Percentiles rank a stretch among this genome's conserved stretches.
phyloP scores from a whole-genome alignment of 2,888 invertebrate species.

The Campaea margaritaria region DNA sequence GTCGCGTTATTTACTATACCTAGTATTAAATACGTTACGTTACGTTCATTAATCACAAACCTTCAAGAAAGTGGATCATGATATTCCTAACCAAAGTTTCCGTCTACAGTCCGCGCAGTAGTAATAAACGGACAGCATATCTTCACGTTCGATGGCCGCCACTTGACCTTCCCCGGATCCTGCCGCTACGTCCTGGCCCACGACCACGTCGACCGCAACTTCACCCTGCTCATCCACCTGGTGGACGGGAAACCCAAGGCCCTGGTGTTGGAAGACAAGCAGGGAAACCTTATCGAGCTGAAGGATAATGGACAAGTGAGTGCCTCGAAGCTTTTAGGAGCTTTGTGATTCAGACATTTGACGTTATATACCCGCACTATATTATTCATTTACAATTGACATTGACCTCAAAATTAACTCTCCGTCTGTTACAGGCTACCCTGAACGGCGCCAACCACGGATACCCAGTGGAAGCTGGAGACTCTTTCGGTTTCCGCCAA shows the following conservation, averaged over 20 bases:
- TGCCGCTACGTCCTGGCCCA: conserved; percentile 94
- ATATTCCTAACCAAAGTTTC: too few relatives aligned
- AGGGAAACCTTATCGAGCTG: conserved; percentile 87
- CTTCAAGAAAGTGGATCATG: too few relatives aligned
- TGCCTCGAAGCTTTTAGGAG: background rate
- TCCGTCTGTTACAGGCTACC: conserved; percentile 71
- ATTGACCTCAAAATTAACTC: background rate
- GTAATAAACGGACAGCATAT: conserved; percentile 93
- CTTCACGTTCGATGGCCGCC: conserved; percentile 95
- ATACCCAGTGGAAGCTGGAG: conserved; percentile 87
- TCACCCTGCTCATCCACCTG: conserved; percentile 91
- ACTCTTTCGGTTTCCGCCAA: conserved; percentile 87
- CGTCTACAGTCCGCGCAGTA: conserved; percentile 86
- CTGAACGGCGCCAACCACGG: conserved; percentile 89
- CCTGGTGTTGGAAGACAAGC: conserved; percentile 89
- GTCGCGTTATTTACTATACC: too few relatives aligned
- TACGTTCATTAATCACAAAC: too few relatives aligned
- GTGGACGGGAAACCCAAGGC: conserved; percentile 88
- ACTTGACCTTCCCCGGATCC: conserved; percentile 91
- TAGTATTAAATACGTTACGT: too few relatives aligned
- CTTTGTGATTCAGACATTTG: too few relatives aligned
- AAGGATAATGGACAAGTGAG: conserved; percentile 86
- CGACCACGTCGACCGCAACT: conserved; percentile 94
- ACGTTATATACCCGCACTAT: too few relatives aligned
- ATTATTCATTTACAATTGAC: background rate